Evolutionary conservation across 1,140 invertebrate genomes (phyloP).

Genomic region (Drosophila nigromelanica): DNA sequence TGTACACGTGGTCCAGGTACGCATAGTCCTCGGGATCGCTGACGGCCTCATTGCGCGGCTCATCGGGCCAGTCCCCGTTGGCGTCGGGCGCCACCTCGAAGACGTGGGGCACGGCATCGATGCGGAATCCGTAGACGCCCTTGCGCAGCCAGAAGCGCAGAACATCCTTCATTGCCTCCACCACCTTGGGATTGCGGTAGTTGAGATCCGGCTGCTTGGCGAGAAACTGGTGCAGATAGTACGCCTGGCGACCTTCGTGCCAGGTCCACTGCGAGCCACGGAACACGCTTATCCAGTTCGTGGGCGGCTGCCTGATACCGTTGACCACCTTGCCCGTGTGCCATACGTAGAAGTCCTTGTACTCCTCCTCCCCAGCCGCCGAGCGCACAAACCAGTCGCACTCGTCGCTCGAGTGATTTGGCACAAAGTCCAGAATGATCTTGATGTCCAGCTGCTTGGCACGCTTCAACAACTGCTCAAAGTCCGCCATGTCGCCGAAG

Average conservation of each 20-base stretch:
- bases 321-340: constrained; percentile 85
- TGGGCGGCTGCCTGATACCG: constrained; percentile 85
- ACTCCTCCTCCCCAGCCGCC: constrained; percentile 85
- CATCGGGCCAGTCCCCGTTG: constrained; percentile 85
- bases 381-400: constrained; percentile 90
- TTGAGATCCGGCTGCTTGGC: constrained; percentile 91
- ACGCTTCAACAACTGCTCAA: constrained; percentile 87
- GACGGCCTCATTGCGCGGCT: constrained; percentile 84
- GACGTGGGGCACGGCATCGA: constrained; percentile 88
- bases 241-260: constrained; percentile 88
- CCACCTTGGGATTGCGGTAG: constrained; percentile 87
- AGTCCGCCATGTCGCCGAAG: constrained; percentile 90
- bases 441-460: constrained; percentile 87
- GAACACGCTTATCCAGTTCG: constrained; percentile 89
- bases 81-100: constrained; percentile 86
- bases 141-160: constrained; percentile 89
- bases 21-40: constrained; percentile 84
- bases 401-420: constrained; percentile 91
- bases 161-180: constrained; percentile 87
- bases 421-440: constrained; percentile 93
- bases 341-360: constrained; percentile 90
- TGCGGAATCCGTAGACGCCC: constrained; percentile 91
- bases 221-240: constrained; percentile 90
- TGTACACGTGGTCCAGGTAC: constrained; percentile 87
- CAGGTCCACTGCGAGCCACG: constrained; percentile 90